Evolutionary conservation across 2,888 invertebrate species (phyloP), one percentile per base, ranked within the genome.

Genomic region (Drosophila meridionalis): DNA sequence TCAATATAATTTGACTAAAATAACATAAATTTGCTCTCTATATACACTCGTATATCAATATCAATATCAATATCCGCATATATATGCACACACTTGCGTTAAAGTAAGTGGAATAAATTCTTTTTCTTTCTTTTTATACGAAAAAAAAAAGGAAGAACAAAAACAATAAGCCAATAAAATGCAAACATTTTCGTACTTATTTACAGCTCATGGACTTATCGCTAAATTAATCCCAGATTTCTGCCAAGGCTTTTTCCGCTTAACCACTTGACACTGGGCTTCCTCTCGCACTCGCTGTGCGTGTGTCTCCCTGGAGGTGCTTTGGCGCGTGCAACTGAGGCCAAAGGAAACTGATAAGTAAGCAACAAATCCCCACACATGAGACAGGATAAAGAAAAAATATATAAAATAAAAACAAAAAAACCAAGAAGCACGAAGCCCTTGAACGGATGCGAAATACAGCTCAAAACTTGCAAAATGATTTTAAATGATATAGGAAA

Each of bases 391-490:
- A 62, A 66, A 67, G 28, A 43, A 62, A 34, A 62, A 62, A 63
- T 30, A 55, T 45, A 64, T 61, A 68, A 48, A 66, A n/a, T n/a
- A 30, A 14, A 28, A n/a, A 20, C 11, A 42, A 30, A n/a, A n/a
- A 12, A 28, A 8, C 8, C 7, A 32, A 42, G 56, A 14, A 32
- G 20, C 50, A 50, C n/a, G 42, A 12, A 30, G 45, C 58, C 45
- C 47, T 62, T 58, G 4, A 38, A 72, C 40, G 56, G 38, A 57
- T 42, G 30, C 60, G 38, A 80, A 86, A 69, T 59, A 60, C 56
- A 74, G 69, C 80, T 86, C 59, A 80, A 72, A 85, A 72, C 86
- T 73, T 69, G 89, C 66, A 78, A 86, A 88, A 83, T 88, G 73
- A 83, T 83, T 83, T 83, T 75, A 83, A 87, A 78, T 72, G 69